Percentiles rank a stretch among this genome's conserved stretches.
These are phyloP conservation scores for Sympetrum striolatum DNA, from an alignment of 2,888 invertebrate genomes.

Conservation along the genomic window DNA sequence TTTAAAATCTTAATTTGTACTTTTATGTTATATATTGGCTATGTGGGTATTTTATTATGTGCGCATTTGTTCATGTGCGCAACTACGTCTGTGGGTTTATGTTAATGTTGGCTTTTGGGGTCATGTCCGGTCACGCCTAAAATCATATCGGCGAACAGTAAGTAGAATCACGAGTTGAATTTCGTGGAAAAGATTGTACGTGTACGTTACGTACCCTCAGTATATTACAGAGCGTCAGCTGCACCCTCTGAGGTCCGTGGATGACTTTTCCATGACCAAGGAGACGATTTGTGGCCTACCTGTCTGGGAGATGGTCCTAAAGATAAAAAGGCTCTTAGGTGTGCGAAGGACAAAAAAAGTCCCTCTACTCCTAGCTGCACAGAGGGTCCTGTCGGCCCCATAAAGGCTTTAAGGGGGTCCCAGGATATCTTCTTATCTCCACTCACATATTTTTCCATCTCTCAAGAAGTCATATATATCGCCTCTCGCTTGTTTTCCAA, in stretches of 20 bases:
- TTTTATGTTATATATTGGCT: no score
- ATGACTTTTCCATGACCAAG: not conserved
- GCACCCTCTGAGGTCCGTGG: not conserved
- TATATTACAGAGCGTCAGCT: not conserved
- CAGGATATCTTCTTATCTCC: not conserved
- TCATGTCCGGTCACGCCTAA: no score
- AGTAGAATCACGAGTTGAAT: no score
- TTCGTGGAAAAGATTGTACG: no score
- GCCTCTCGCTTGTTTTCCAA: not conserved
- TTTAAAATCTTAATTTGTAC: no score
- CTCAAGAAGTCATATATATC: not conserved
- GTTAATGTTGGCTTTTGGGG: no score
- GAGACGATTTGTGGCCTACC: constrained; percentile 22
- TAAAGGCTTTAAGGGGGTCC: not conserved
- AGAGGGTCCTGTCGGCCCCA: not conserved
- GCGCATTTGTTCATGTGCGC: no score
- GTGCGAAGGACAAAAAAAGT: not conserved
- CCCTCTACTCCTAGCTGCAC: not conserved
- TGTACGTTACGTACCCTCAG: no score
- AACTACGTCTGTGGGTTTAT: no score
- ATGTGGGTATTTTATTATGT: no score
- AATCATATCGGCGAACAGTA: no score
- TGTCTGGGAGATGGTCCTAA: not conserved
- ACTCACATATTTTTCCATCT: not conserved
- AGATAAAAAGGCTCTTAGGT: not conserved